Base-by-base conservation (phyloP, 2,888 invertebrate species). In the Brachycybe producta region DNA sequence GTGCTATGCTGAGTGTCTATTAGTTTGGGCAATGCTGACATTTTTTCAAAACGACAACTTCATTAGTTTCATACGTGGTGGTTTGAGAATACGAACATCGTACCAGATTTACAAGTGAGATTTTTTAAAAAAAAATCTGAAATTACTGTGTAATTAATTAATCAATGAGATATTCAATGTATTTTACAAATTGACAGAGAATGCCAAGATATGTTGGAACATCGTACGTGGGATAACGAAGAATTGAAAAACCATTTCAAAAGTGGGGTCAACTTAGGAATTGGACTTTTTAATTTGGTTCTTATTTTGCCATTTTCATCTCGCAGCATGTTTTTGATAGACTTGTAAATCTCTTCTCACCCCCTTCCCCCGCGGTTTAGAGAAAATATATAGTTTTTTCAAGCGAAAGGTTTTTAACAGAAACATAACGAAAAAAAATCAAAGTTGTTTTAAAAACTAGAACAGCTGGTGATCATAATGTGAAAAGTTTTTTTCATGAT, bases 41-140 rank as follows among this genome's bases (percentile, higher is more conserved):
- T 88, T 94, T 63, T 80, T 94, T 62, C 91, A 92, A 63, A 94
- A 95, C 62, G 94, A 97, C 67, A 92, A 86, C 57, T 73, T 95
- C 54, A 77, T 86, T 47, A 88, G 87, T 62, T 83, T 97, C 61
- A 82, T 97, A 54, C 86, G 83, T 65, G 94, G 91, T 56, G 90
- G 92, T 36, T 73, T 94, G 56, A 90, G 91, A 71, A 86, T 97
- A 59, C 77, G 88, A 57, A 79, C 82, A 53, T 92, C 92, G 67
- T 90, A 82, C 70, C 80, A 80, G 67, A 82, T 84, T 8, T 95
- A 91, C 73, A 91, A 86, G 92, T 91, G 76, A 73, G n/a, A 51
- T 17, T 43, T 15, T 34, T 27, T 26, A 15, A 42, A 46, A 19
- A 15, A 15, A 19, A 19, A 39, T 42, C 24, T 23, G 38, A n/a